phyloP scores from a whole-genome alignment of 2,888 invertebrate species.

The Philhelius pedissequus region DNA sequence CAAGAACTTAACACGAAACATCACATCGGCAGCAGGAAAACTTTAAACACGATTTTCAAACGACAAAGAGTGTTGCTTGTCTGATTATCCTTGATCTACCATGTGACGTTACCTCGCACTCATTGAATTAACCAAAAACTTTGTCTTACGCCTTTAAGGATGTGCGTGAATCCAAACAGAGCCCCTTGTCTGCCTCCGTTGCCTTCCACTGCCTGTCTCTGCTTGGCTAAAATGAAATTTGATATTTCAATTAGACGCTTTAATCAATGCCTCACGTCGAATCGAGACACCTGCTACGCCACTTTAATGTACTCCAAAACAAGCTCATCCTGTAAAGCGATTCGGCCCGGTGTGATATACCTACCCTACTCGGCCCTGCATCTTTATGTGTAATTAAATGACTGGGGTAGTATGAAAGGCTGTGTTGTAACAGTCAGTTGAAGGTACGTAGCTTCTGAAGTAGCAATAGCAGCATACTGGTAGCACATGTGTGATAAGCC shows the following conservation, averaged over 20 bases:
- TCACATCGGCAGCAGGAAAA: slow-evolving; percentile 20
- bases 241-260: slow-evolving; percentile 68
- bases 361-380: slow-evolving; percentile 5
- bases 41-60: slow-evolving; percentile 57
- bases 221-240: slow-evolving; percentile 58
- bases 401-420: slow-evolving; percentile 31
- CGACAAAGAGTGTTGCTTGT: slow-evolving; percentile 47
- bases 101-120: slow-evolving; percentile 46
- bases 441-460: neutral
- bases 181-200: neutral
- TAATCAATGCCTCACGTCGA: slow-evolving; percentile 68
- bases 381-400: slow-evolving; percentile 64
- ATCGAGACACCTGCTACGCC: slow-evolving; percentile 60
- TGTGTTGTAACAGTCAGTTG: slow-evolving; percentile 36
- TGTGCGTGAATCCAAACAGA: slow-evolving; percentile 16
- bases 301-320: slow-evolving; percentile 62
- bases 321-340: slow-evolving; percentile 26
- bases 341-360: neutral
- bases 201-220: neutral
- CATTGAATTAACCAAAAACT: slow-evolving; percentile 66
- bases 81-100: slow-evolving; percentile 64
- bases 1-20: slow-evolving; percentile 15
- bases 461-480: slow-evolving; percentile 11
- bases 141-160: slow-evolving; percentile 55
- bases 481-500: slow-evolving; percentile 68